Percentiles rank a stretch among this genome's conserved stretches.
phyloP scores from a whole-genome alignment of 2,888 invertebrate species.

The Nebria salina region DNA sequence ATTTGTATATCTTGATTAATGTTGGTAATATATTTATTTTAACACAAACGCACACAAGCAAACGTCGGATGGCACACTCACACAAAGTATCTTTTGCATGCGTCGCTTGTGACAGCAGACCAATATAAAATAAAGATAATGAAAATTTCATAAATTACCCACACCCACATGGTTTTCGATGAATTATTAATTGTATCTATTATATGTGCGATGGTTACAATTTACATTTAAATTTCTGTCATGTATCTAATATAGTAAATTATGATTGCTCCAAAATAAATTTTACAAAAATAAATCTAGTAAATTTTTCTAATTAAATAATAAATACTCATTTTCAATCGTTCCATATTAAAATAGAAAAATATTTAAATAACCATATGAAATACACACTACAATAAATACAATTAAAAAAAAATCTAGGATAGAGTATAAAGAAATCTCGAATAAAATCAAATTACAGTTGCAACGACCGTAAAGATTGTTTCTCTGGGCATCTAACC shows the following conservation, averaged over 20 bases:
- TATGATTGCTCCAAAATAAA: no score
- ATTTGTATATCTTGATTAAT: slow-evolving; percentile 35
- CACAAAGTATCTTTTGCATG: slow-evolving; percentile 2
- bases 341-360: no score
- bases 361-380: no score
- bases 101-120: slow-evolving; percentile 14
- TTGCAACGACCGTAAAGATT: neutral
- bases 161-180: slow-evolving; percentile 13
- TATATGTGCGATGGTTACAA: neutral
- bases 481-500: neutral
- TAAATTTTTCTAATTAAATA: no score
- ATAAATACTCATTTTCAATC: no score
- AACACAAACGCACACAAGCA: slow-evolving; percentile 16
- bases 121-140: slow-evolving; percentile 34
- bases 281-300: no score
- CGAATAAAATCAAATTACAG: neutral
- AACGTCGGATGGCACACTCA: neutral
- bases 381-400: neutral
- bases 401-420: neutral
- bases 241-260: neutral
- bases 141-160: slow-evolving; percentile 27
- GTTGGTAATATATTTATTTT: slow-evolving; percentile 32
- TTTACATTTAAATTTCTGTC: neutral
- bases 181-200: slow-evolving; percentile 20
- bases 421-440: neutral